Evolutionary conservation across 35 echinoderm and acorn worm genomes (phyloP), one percentile per base, ranked within the genome.

Genomic region (Lytechinus pictus): DNA sequence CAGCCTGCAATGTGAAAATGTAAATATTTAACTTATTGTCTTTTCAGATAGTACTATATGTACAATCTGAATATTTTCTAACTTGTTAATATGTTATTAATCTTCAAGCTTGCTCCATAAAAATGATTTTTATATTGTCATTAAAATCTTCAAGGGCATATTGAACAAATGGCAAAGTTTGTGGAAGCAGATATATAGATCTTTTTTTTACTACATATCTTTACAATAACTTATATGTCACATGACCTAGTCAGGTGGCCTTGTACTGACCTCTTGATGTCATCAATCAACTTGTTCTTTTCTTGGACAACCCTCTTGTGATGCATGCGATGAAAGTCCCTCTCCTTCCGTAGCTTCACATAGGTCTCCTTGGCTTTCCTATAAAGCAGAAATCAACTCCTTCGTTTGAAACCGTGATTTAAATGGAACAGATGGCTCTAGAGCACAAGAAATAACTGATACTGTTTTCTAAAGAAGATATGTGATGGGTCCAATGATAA

Each of bases 341-440:
- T 86, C 86, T 98, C 98, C 86, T 99, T 99, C 9, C 95, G 93
- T 5, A 98, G 96, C 89, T 99, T 99, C 55, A 99, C 98, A 54
- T 98, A 99, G 9, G 98, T 98, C 57, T 99, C 98, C 94, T 99
- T 99, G 55, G 98, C 98, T 91, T 97, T 99, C 87, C 97, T 99
- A 96, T 86, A 91, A 94, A 89, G 19, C 1, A 94, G 19, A 94
- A 54, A 90, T 44, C 10, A 44, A 90, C 29, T 52, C 52, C 28
- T 44, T 10, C 87, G 9, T 10, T 53, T 33, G 28, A 89, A 89
- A 24, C 6, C 6, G 10, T 14, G 5, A 89, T 53, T 11, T 28
- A 89, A 12, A 16, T 16, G 60, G 10, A 16, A 66, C 1, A 66
- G 14, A 16, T 71, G 33, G 33, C 61, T 21, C 61, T 71, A 66